phyloP scores from a whole-genome alignment of 2,888 invertebrate species.

The Nysson spinosus region DNA sequence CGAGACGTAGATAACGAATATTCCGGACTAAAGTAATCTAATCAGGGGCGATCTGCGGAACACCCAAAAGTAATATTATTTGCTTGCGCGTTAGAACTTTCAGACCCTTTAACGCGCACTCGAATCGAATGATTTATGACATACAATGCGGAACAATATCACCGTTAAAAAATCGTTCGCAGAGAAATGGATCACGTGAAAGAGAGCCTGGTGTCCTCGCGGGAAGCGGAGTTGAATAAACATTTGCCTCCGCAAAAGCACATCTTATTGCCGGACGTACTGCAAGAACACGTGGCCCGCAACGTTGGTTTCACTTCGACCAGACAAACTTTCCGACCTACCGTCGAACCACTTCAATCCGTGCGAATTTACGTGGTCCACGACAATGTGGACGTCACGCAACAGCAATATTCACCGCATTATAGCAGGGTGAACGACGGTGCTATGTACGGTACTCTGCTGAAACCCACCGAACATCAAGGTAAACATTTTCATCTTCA shows the following conservation, averaged over 20 bases:
- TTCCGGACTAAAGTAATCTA: too few relatives aligned
- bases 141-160: too few relatives aligned
- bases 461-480: constrained; percentile 66
- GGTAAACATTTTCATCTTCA: constrained; percentile 58
- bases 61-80: too few relatives aligned
- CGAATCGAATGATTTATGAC: too few relatives aligned
- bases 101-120: too few relatives aligned
- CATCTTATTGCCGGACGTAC: constrained; percentile 83
- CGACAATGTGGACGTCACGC: constrained; percentile 85
- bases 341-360: constrained; percentile 81
- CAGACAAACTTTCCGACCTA: constrained; percentile 57
- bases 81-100: too few relatives aligned
- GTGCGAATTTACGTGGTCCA: constrained; percentile 84
- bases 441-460: constrained; percentile 82
- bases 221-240: constrained; percentile 79
- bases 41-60: too few relatives aligned
- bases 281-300: constrained; percentile 83
- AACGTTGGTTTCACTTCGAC: constrained; percentile 79
- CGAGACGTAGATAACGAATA: too few relatives aligned
- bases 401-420: constrained; percentile 81
- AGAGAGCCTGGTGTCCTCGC: constrained; percentile 78
- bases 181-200: constrained; percentile 80
- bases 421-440: constrained; percentile 81
- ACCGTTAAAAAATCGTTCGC: constrained; percentile 66
- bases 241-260: constrained; percentile 82